Base-by-base conservation (phyloP, 2,888 invertebrate genomes). In the Melipona beecheii region DNA sequence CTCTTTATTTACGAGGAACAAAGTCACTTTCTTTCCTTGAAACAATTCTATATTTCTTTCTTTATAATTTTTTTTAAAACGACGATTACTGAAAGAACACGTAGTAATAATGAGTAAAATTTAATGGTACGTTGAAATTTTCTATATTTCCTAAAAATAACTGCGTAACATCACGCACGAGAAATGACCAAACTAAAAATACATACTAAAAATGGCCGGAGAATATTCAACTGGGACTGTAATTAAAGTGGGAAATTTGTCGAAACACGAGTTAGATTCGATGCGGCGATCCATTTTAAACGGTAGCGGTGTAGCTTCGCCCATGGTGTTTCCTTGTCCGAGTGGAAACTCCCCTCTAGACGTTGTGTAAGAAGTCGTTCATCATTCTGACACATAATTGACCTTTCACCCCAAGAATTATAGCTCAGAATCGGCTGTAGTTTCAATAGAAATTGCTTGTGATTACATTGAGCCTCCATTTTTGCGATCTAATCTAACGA, bases 321-420 rank as follows among this genome's bases (percentile, higher is more conserved):
- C 21, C 27, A 24, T 31, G 21, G 49, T 43, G 56, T 50, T 58
- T 31, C 17, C 36, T 21, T 36, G 50, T 52, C 68, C 72, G 62
- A 81, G 66, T 64, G 69, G 77, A 77, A 77, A 72, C 73, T 77
- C 64, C 68, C 36, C 24, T 73, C 68, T 27, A 17, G 68, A 54
- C 68, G 66, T 36, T 17, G 68, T 31, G 73, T 69, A 73, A 73
- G 81, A 78, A 78, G 72, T 69, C 77, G 73, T 81, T 73, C 78
- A 78, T 81, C 81, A 78, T 71, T 43, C 71, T 69, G 81, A 50
- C 81, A 73, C 64, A 78, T 81, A 81, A 81, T 81, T 81, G 78
- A 81, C 77, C 73, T 69, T 81, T 81, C 81, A 69, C 27, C 64
- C 21, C n/a, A 69, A 78, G 81, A 81, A 75, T 81, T 81, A 81